Conservation (phyloP, 2,113 vertebrate species). For the Pantherophis guttatus region DNA sequence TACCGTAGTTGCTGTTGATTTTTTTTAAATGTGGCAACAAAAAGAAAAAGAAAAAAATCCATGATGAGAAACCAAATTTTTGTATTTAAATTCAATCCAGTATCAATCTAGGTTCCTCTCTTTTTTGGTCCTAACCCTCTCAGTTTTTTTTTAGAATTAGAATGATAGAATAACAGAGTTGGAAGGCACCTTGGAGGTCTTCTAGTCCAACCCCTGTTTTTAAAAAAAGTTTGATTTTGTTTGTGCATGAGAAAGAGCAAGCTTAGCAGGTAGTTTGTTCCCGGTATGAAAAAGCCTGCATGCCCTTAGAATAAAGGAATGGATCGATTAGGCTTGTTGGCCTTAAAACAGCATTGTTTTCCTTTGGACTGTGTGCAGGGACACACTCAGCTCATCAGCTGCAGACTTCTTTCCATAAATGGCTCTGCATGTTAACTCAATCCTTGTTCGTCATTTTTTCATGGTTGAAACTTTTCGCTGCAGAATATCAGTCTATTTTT, state of each 20-base stretch:
- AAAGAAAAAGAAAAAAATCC: neutral
- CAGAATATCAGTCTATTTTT: conserved; percentile 2
- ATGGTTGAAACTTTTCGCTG: conserved; percentile 2
- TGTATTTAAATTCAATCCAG: neutral
- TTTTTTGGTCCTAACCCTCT: neutral
- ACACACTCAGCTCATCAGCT: neutral
- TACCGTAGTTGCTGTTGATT: neutral
- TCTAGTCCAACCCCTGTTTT: too few species aligned
- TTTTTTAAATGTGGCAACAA: neutral
- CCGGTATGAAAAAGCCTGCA: neutral
- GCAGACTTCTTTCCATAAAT: conserved; percentile 13
- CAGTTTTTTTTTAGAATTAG: neutral
- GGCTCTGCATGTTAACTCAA: neutral
- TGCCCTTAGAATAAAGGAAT: neutral
- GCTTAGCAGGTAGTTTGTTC: neutral
- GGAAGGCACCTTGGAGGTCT: too few species aligned
- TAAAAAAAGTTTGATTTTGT: neutral
- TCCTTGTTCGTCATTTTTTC: conserved; percentile 13
- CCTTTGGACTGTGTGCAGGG: neutral
- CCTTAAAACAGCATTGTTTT: neutral
- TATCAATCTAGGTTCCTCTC: neutral
- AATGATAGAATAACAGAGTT: too few species aligned
- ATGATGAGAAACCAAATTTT: neutral
- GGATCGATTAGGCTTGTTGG: neutral
- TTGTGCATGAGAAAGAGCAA: neutral